Evolutionary conservation across 2,797 vertebrate genomes (phyloP).

Genomic region (Anabas testudineus): DNA sequence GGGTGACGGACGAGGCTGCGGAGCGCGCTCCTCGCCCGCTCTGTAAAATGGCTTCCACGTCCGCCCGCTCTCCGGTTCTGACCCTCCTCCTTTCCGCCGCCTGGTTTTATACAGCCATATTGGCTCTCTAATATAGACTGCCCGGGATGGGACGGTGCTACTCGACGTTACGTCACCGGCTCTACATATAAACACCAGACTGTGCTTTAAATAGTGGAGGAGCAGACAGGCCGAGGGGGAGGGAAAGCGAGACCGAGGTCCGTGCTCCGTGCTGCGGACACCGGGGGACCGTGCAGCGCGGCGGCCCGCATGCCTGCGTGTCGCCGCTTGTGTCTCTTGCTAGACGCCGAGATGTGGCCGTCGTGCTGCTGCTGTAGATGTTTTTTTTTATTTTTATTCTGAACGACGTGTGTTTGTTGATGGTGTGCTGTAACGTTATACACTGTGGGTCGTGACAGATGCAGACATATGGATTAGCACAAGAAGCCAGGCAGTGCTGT

Average conservation of each 20-base stretch:
- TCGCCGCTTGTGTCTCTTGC: no score
- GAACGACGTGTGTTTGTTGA: not conserved
- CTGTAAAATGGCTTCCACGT: constrained; percentile 83
- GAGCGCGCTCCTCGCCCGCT: constrained; percentile 59
- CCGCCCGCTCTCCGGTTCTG: constrained; percentile 86
- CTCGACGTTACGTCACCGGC: constrained; percentile 95
- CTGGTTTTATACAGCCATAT: constrained; percentile 98
- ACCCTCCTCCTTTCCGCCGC: constrained; percentile 92
- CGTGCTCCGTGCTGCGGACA: constrained; percentile 80
- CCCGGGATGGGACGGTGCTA: constrained; percentile 97
- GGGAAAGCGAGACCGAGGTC: constrained; percentile 67
- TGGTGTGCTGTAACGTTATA: not conserved
- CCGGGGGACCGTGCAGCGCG: constrained; percentile 66
- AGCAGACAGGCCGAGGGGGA: constrained; percentile 74
- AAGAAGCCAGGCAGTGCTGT: not conserved
- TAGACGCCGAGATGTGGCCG: no score
- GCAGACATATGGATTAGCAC: not conserved
- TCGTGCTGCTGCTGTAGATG: no score
- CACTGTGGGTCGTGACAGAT: not conserved
- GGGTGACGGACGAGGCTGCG: no score
- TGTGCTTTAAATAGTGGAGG: constrained; percentile 95
- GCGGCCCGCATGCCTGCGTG: not conserved
- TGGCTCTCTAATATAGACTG: constrained; percentile 99
- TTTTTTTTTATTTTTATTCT: no score
- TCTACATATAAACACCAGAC: constrained; percentile 95